phyloP scores from a whole-genome alignment of 2,888 invertebrate genomes.

The Melinopterus prodromus region DNA sequence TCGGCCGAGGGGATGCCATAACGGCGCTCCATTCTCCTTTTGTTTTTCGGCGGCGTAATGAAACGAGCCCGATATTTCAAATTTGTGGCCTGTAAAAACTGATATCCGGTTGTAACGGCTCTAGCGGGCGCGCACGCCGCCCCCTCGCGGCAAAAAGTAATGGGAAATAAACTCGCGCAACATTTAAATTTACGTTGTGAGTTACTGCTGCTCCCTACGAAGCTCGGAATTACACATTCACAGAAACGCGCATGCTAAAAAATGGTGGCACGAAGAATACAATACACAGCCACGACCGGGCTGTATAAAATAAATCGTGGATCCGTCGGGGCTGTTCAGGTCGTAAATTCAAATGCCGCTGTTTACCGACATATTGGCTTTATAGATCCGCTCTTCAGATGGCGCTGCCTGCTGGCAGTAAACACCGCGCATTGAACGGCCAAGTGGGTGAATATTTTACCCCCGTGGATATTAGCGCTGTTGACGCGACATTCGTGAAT shows the following conservation, averaged over 20 bases:
- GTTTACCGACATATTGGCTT: slow-evolving; percentile 4
- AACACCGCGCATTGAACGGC: background rate
- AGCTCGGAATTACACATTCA: slow-evolving; percentile 6
- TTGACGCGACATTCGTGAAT: too few relatives aligned
- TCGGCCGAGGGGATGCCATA: slow-evolving; percentile 18
- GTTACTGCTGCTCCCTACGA: slow-evolving; percentile 15
- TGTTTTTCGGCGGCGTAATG: slow-evolving; percentile 32
- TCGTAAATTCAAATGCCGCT: background rate
- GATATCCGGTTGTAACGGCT: slow-evolving; percentile 25
- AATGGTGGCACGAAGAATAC: background rate
- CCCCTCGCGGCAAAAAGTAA: slow-evolving; percentile 27
- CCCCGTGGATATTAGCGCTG: background rate
- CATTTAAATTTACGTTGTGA: slow-evolving; percentile 33
- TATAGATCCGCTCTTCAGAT: slow-evolving; percentile 4
- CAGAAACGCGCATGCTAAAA: slow-evolving; percentile 9
- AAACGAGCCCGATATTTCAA: slow-evolving; percentile 37
- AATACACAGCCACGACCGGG: background rate
- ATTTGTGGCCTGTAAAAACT: slow-evolving; percentile 37
- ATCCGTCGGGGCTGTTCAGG: background rate
- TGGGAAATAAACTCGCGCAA: slow-evolving; percentile 35
- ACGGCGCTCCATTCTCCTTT: slow-evolving; percentile 21
- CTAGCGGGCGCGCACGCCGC: background rate
- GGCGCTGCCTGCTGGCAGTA: background rate
- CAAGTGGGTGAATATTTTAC: background rate
- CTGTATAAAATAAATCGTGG: slow-evolving; percentile 25